A percentile compares a stretch with the other conserved stretches of the same genome.
Evolutionary conservation across 2,888 invertebrate species (phyloP).

Genomic region (Trichogramma evanescens): DNA sequence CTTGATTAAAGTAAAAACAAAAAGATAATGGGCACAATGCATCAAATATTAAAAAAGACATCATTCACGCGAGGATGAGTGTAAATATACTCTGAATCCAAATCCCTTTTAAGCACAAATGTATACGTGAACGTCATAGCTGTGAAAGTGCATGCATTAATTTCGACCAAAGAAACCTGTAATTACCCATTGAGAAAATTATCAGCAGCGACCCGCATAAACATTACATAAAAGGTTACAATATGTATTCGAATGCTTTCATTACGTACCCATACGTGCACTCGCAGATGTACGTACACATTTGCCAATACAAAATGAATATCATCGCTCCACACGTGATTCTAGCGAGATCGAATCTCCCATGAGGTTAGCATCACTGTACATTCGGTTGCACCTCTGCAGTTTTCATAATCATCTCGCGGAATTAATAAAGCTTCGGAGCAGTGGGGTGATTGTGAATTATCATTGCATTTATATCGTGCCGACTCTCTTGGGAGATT

Average conservation of each 20-base stretch:
- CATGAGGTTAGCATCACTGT: not conserved
- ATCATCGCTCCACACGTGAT: not conserved
- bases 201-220: not conserved
- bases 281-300: no score
- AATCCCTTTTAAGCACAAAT: no score
- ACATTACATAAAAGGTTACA: not conserved
- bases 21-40: no score
- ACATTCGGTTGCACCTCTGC: not conserved
- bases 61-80: no score
- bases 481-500: not conserved
- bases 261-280: not conserved
- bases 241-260: not conserved
- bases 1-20: no score
- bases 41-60: no score
- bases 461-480: not conserved
- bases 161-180: not conserved
- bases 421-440: slow-evolving; percentile 6
- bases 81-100: no score
- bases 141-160: slow-evolving; percentile 2
- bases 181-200: slow-evolving; percentile 18
- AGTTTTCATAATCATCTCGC: slow-evolving; percentile 2
- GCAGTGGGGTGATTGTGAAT: not conserved
- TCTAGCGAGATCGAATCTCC: slow-evolving; percentile 10
- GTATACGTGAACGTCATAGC: no score
- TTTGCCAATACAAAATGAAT: not conserved